Evolutionary conservation across 2,797 vertebrate genomes (phyloP), one percentile per base, ranked within the genome.

Genomic region (Tolypeutes matacus): DNA sequence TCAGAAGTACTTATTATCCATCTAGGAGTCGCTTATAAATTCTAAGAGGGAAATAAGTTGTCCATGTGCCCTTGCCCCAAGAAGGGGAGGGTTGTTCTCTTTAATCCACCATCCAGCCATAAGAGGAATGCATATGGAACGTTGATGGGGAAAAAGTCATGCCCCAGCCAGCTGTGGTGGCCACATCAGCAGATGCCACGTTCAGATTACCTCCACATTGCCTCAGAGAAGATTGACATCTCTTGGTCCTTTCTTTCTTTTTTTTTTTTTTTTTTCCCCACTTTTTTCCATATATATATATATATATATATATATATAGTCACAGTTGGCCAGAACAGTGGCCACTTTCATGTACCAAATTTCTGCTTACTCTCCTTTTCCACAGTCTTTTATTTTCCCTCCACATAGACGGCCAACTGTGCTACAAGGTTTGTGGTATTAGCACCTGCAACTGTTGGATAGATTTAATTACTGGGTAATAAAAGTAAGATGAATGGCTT

Each of bases 341-440:
- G 80, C 78, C 36, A 49, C 83, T 95, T 95, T 97, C 93, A 97
- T 69, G 53, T 88, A 81, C 56, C 96, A 82, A 96, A 96, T 65
- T 94, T 95, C 80, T 92, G 89, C 87, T 96, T 93, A 82, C 72
- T 82, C 80, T 95, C 86, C 46, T 76, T 13, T 89, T 89, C 89
- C 86, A 83, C 90, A 95, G 89, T 91, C 77, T 92, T 95, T 96
- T 93, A 76, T 89, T 86, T 97, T 94, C 60, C 78, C 65, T 85
- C 64, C 60, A 56, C 53, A 70, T 9, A 51, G 76, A 76, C 65
- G 92, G 93, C 82, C 90, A 92, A 36, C 93, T 62, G 85, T 91
- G 89, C 20, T 60, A 86, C 87, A 90, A 94, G 88, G 92, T 89
- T 76, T 94, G 84, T 85, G 36, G 67, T 93, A 60, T 94, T 94